Evolutionary conservation across 2,113 vertebrate species (phyloP), one percentile per base, ranked within the genome.

Genomic region (Lophius piscatorius): DNA sequence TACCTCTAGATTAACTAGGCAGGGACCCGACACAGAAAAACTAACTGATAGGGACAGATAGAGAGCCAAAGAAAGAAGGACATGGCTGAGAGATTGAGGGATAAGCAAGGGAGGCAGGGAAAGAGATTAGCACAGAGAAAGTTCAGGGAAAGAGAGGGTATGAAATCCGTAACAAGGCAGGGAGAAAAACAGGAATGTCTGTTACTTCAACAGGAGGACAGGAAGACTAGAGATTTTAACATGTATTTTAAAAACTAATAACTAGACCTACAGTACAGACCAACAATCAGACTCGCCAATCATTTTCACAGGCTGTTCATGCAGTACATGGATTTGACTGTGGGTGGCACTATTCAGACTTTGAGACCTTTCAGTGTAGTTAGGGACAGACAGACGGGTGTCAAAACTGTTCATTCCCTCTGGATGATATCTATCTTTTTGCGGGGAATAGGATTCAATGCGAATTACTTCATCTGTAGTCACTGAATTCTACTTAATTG

Each of bases 1-100:
- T 80, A 86, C 89, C 90, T 90, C 89, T 90, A 90, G 90, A 89
- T 88, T 90, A 90, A 90, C 87, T 88, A 85, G 85, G 83, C 88
- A 88, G 88, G 89, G 88, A 90, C 87, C 87, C 84, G 86, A 86
- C 87, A 87, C 81, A 84, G 83, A 81, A 84, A 88, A 87, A 85
- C 83, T 86, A 85, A 87, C 87, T 70, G 77, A 64, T 88, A 89
- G 87, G 84, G 85, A 89, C 82, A 86, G 82, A 80, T 77, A 82
- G 82, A 69, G 68, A 83, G 70, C 69, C 59, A 66, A 54, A 62
- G 76, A 70, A n/a, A 35, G 34, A 35, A 35, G 34, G 36, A 2
- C 8, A 18, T 14, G 2, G 34, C 13, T 14, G 34, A 14, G 14
- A 35, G 33, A 13, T 4, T 35, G 66, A 52, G 60, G 52, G 64